These are phyloP conservation scores for Ornithoptera priamus DNA, from an alignment of 2,888 invertebrate species.

Conservation along the genomic window DNA sequence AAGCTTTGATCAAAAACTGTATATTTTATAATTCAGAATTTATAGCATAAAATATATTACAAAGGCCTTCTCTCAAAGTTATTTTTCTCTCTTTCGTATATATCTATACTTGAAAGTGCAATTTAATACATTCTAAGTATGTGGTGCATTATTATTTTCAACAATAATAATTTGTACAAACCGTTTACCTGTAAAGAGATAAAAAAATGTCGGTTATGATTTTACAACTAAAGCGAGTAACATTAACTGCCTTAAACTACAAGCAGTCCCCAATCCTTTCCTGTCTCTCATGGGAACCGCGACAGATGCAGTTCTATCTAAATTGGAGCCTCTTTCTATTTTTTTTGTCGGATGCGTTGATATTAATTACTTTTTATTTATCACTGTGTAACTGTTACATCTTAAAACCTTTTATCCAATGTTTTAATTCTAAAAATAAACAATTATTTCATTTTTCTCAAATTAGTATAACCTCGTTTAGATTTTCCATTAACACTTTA, in stretches of 20 bases:
- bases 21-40: too few species aligned
- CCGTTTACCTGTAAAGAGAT: too few species aligned
- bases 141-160: too few species aligned
- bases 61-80: too few species aligned
- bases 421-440: not conserved
- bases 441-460: not conserved
- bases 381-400: not conserved
- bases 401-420: not conserved
- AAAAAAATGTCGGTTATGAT: constrained; percentile 32
- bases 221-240: constrained; percentile 31
- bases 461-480: not conserved
- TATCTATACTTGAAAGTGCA: too few species aligned
- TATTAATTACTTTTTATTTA: not conserved
- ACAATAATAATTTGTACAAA: too few species aligned
- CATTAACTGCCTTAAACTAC: constrained; percentile 28
- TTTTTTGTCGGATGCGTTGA: not conserved
- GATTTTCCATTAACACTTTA: not conserved
- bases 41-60: too few species aligned
- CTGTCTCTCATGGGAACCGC: constrained; percentile 64
- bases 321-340: constrained; percentile 59
- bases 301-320: constrained; percentile 65
- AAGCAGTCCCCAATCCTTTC: constrained; percentile 63
- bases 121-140: too few species aligned
- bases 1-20: too few species aligned
- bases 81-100: too few species aligned